phyloP scores from a whole-genome alignment of 2,113 vertebrate genomes.

The Ceratotherium simum region DNA sequence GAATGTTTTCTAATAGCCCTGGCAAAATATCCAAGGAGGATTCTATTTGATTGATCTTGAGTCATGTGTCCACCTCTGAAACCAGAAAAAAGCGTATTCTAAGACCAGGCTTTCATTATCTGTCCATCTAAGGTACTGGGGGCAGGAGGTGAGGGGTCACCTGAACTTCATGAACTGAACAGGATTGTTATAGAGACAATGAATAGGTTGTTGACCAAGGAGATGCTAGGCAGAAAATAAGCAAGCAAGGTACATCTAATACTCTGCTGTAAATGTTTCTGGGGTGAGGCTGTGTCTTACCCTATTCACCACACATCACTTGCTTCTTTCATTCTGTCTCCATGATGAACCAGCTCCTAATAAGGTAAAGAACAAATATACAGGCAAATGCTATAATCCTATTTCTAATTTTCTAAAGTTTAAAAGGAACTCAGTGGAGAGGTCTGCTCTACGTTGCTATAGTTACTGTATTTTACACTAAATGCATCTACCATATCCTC shows the following conservation, averaged over 20 bases:
- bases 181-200: neutral
- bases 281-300: neutral
- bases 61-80: neutral
- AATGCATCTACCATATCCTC: neutral
- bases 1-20: neutral
- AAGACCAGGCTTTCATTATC: neutral
- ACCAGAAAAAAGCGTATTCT: neutral
- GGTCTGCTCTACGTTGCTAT: neutral
- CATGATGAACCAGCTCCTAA: neutral
- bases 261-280: neutral
- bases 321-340: neutral
- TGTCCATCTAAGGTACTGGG: neutral
- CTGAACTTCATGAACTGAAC: neutral
- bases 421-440: conserved; percentile 36
- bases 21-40: neutral
- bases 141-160: fast-evolving
- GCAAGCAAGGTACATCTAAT: neutral
- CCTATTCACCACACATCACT: neutral
- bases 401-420: conserved; percentile 14
- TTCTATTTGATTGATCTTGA: neutral
- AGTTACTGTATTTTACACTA: neutral
- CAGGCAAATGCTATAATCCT: neutral
- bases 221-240: neutral
- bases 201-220: neutral
- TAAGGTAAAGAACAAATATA: neutral